phyloP scores from a whole-genome alignment of 2,113 vertebrate species.

The Trachemys scripta region DNA sequence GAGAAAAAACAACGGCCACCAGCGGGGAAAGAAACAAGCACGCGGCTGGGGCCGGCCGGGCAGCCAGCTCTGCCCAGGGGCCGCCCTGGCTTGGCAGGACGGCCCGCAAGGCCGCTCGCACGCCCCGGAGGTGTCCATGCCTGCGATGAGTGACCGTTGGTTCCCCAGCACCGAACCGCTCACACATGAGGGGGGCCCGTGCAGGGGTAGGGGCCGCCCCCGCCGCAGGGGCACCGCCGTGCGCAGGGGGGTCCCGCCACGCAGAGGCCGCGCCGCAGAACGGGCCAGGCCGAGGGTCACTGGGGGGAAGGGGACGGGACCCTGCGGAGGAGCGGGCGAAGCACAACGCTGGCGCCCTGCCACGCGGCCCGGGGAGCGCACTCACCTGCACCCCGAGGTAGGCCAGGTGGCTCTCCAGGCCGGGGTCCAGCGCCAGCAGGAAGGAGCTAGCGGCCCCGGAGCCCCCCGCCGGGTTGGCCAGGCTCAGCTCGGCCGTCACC shows the following conservation, averaged over 20 bases:
- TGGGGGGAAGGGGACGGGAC: not conserved
- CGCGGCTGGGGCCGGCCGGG: no score
- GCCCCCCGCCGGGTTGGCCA: conserved; percentile 82
- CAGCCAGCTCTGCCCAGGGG: no score
- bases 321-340: no score
- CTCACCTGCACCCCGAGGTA: conserved; percentile 93
- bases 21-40: not conserved
- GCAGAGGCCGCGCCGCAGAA: conserved; percentile 56
- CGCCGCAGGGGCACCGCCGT: no score
- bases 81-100: no score
- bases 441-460: conserved; percentile 82
- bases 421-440: conserved; percentile 88
- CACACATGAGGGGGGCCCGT: no score
- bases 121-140: not conserved
- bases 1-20: not conserved
- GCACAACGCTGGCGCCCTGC: no score
- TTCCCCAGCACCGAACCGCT: no score
- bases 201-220: no score
- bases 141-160: not conserved
- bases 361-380: not conserved
- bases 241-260: not conserved
- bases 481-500: conserved; percentile 88
- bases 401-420: conserved; percentile 87
- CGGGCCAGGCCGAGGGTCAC: conserved; percentile 20
- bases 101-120: no score